These are phyloP conservation scores for Colletes collaris DNA, from an alignment of 2,888 invertebrate species.

Conservation along the genomic window DNA sequence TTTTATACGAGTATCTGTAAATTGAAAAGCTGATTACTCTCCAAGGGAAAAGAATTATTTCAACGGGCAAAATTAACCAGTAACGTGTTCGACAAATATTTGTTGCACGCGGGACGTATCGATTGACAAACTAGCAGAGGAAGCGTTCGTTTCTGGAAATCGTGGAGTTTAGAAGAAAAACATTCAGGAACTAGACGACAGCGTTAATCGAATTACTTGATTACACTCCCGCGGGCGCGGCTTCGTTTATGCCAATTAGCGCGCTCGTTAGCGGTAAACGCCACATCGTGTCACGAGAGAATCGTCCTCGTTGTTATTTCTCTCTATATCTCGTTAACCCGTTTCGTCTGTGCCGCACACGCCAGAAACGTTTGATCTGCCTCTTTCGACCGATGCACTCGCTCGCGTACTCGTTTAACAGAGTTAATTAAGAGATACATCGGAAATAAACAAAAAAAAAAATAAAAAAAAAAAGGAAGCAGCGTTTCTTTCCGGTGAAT, in stretches of 20 bases:
- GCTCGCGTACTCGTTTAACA: slow-evolving; percentile 21
- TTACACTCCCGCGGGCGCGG: slow-evolving; percentile 63
- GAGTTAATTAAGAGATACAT: slow-evolving; percentile 48
- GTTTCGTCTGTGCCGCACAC: slow-evolving; percentile 21
- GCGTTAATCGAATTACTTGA: slow-evolving; percentile 63
- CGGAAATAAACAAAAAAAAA: slow-evolving; percentile 13
- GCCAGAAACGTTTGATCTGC: slow-evolving; percentile 48
- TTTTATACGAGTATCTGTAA: no score
- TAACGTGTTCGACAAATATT: no score
- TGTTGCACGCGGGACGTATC: not conserved
- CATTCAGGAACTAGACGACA: slow-evolving; percentile 49
- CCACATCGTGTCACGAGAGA: slow-evolving; percentile 61
- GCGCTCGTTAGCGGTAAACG: slow-evolving; percentile 75
- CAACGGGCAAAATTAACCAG: no score
- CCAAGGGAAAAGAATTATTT: no score
- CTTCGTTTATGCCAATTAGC: slow-evolving; percentile 76
- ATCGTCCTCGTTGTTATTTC: slow-evolving; percentile 60
- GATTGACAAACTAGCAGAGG: not conserved
- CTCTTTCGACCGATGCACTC: slow-evolving; percentile 39
- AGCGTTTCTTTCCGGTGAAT: slow-evolving; percentile 16
- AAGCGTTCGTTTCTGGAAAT: not conserved
- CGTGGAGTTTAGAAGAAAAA: slow-evolving; percentile 32
- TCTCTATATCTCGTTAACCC: slow-evolving; percentile 54
- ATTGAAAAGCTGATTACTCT: no score
- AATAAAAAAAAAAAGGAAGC: not conserved